Percentiles rank a stretch among this genome's conserved stretches.
Conservation (phyloP, 2,888 invertebrate genomes). For the Eupithecia subfuscata region DNA sequence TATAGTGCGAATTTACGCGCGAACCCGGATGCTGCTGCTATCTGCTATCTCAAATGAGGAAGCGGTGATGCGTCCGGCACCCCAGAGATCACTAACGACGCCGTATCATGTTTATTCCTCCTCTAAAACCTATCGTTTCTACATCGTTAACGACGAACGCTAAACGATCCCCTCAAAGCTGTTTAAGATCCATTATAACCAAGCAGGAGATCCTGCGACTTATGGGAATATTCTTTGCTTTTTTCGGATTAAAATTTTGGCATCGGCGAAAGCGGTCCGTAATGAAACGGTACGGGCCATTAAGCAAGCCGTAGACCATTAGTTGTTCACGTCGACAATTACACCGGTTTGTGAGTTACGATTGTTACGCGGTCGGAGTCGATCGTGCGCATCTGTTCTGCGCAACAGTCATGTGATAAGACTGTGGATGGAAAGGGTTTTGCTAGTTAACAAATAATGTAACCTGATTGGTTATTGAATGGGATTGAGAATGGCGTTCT, state of each 20-base stretch:
- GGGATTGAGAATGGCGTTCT: no score
- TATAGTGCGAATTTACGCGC: constrained; percentile 16
- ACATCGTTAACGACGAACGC: constrained; percentile 71
- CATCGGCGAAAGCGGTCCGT: constrained; percentile 58
- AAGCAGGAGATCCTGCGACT: constrained; percentile 63
- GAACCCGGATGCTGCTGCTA: constrained; percentile 17
- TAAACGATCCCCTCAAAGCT: constrained; percentile 68
- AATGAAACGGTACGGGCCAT: constrained; percentile 75
- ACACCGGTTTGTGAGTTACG: constrained; percentile 69
- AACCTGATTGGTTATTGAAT: no score
- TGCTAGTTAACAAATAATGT: not conserved
- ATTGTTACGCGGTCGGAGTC: constrained; percentile 49
- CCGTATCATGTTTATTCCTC: constrained; percentile 63
- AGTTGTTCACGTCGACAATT: constrained; percentile 72
- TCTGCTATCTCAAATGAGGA: constrained; percentile 20
- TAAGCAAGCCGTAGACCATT: constrained; percentile 61
- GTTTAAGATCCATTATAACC: constrained; percentile 69
- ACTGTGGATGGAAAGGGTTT: not conserved
- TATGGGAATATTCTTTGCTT: constrained; percentile 43
- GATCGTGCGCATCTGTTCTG: constrained; percentile 3
- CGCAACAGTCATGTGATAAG: not conserved
- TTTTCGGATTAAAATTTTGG: constrained; percentile 72
- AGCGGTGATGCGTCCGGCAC: constrained; percentile 13
- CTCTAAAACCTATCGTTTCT: constrained; percentile 70
- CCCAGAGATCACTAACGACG: constrained; percentile 53